Base-by-base conservation (phyloP, 2,888 invertebrate genomes). In the Lucinisca nassula region DNA sequence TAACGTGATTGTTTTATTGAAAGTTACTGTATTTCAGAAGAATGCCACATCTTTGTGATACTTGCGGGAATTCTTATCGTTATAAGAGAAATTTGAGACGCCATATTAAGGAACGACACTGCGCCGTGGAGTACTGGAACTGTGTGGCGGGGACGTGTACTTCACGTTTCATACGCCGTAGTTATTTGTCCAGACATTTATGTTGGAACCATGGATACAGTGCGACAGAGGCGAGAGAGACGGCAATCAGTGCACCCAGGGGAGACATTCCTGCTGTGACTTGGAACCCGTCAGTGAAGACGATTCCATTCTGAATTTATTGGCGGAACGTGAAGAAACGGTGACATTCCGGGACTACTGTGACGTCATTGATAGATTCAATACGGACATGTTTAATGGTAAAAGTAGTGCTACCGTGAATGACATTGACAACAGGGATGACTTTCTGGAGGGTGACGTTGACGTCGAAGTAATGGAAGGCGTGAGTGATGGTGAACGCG, bases 91-190 rank as follows among this genome's bases (percentile, higher is more conserved):
- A 76, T 67, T 40, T 82, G 32, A 61, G 6, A 3, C 45, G 82
- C 27, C 82, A 82, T 70, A n/a, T 61, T 27, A 61, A 49, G 24
- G 74, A 75, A 81, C 38, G 35, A 38, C 74, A 75, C 40, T 10
- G 4, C 1, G 14, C 0, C 2, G 32, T 37, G 10, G 30, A 81
- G 27, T 8, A 40, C 30, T 81, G 81, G 81, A 24, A 17, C 3
- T 81, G 81, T 37, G 24, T 14, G 2, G 38, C 24, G 27, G 40
- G 12, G 12, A 21, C 24, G 10, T 75, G 76, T 49, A 24, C 14
- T n/a, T 61, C 75, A n/a, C 75, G 51, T 24, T 82, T 75, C 32
- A 76, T 55, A n/a, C 21, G 82, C n/a, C 58, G 49, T 37, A 82
- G 76, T 35, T 76, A 82, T 40, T 17, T 82, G 3, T 30, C 10